Base-by-base conservation (phyloP, 37 sponge, comb jelly and placozoan species). In the Hexactinellida sp. region DNA sequence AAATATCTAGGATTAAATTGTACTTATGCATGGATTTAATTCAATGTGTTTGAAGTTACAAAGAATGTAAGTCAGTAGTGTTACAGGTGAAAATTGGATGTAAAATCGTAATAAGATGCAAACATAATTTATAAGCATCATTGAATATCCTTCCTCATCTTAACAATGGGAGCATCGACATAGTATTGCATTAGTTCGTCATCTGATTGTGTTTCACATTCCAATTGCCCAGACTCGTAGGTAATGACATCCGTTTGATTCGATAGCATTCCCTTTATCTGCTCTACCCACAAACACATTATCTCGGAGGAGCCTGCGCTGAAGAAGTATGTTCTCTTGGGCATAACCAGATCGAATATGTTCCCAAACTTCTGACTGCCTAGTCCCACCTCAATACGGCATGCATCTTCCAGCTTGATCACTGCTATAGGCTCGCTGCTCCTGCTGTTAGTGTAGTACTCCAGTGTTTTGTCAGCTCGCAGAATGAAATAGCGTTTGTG, bases 401-500 rank as follows among this genome's bases (percentile, higher is more conserved):
- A 23, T n/a, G 13, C 76, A 63, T 63, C 76, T 28, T 63, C 34
- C 3, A 63, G 76, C 25, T 63, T 63, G 28, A 63, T 10, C 5
- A 63, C 13, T n/a, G 76, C 76, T 63, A 25, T n/a, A 1, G 76
- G 76, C 3, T 10, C 13, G 21, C 13, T 28, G 25, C 13, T 23
- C 5, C 5, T 63, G 76, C 30, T 25, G 76, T n/a, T 63, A 7
- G 76, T 25, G 13, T 63, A 63, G 34, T 63, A 63, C 30, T 63
- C 76, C 76, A 63, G 76, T 21, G 76, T 63, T 63, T 63, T 63
- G 76, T 63, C 76, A 63, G 28, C 76, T 63, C 76, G 3, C 34
- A 63, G 34, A 28, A 63, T 63, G 76, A 63, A 63, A n/a, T 63
- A 63, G 76, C 76, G 76, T 63, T 63, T 63, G 34, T n/a, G 76